Evolutionary conservation across 2,888 invertebrate species (phyloP).

Genomic region (Cancer borealis): DNA sequence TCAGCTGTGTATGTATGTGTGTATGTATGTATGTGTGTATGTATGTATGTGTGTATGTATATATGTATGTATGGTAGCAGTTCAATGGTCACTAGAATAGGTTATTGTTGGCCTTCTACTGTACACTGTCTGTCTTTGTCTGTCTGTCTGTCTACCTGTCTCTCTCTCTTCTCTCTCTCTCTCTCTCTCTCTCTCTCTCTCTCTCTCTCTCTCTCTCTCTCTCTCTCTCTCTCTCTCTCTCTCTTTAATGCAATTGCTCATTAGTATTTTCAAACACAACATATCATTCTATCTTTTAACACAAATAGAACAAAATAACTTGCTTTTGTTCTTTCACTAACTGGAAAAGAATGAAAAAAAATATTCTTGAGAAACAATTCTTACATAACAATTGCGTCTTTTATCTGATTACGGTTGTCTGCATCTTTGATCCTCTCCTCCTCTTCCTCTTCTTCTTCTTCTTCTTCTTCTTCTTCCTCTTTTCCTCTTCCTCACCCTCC

Average conservation of each 20-base stretch:
- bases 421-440: neutral
- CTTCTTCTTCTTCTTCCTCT: too few relatives aligned
- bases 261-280: neutral
- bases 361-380: neutral
- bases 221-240: conserved; percentile 9
- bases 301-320: neutral
- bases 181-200: neutral
- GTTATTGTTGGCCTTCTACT: neutral
- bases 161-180: neutral
- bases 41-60: neutral
- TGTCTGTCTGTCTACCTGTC: neutral
- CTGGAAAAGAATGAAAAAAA: neutral
- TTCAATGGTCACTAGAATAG: neutral
- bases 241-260: neutral
- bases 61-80: neutral
- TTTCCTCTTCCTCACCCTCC: too few relatives aligned
- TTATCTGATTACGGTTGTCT: neutral
- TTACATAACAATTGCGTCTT: neutral
- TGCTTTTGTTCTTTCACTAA: neutral
- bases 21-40: neutral
- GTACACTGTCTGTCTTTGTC: neutral
- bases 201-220: neutral
- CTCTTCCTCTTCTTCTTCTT: neutral
- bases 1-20: neutral
- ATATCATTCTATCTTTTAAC: neutral